Percentiles rank a stretch among this genome's conserved stretches.
phyloP scores from a whole-genome alignment of 2,797 vertebrate species.

The Sebastes matsubarae region DNA sequence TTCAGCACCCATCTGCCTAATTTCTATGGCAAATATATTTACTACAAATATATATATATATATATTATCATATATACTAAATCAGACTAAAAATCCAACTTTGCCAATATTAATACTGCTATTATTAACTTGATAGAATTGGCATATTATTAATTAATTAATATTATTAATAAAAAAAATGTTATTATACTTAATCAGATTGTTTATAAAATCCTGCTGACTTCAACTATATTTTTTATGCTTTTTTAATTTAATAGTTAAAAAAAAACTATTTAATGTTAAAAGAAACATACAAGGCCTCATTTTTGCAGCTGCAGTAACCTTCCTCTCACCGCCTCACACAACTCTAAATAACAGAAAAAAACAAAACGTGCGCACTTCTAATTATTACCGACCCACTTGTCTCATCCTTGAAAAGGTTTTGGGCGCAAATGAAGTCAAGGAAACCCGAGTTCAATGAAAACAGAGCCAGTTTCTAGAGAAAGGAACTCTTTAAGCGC shows the following conservation, averaged over 20 bases:
- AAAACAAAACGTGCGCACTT: constrained; percentile 50
- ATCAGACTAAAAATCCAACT: neutral
- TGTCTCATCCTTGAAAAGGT: constrained; percentile 57
- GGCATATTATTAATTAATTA: neutral
- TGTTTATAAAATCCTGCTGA: neutral
- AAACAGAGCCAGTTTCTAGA: constrained; percentile 35
- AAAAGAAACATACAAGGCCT: neutral
- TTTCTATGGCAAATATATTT: neutral
- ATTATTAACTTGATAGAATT: neutral
- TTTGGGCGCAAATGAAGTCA: constrained; percentile 51
- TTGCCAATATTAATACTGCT: neutral
- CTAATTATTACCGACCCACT: constrained; percentile 69
- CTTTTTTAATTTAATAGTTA: neutral
- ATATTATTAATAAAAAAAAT: neutral
- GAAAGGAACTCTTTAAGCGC: neutral
- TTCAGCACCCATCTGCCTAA: neutral
- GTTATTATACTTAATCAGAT: neutral
- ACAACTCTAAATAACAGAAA: constrained; percentile 18
- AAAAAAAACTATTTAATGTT: neutral
- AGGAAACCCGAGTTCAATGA: constrained; percentile 56
- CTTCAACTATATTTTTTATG: neutral
- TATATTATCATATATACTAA: neutral
- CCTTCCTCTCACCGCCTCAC: neutral
- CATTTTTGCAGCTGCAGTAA: neutral
- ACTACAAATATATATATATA: neutral